Evolutionary conservation across 2,888 invertebrate species (phyloP).

Genomic region (Mythimna lalbum): DNA sequence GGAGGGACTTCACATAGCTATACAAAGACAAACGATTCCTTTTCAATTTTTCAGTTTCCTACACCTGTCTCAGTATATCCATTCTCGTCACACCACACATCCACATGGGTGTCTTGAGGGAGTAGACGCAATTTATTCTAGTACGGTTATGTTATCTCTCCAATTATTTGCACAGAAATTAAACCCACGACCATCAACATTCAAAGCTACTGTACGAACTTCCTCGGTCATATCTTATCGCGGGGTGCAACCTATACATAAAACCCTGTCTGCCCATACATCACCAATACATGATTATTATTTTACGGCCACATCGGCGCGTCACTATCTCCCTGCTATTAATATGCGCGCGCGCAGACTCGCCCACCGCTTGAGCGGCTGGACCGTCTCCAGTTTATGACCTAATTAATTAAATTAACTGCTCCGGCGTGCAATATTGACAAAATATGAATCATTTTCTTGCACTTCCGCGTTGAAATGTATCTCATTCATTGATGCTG

Average conservation of each 20-base stretch:
- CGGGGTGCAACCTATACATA: conserved; percentile 18
- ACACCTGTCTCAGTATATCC: too few relatives aligned
- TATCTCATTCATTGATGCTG: conserved; percentile 5
- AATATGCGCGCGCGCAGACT: conserved; percentile 61
- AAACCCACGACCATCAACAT: neutral
- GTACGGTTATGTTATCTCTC: neutral
- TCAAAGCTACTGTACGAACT: neutral
- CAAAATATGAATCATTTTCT: conserved; percentile 40
- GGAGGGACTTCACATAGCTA: too few relatives aligned
- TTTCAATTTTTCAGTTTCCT: too few relatives aligned
- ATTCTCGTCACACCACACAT: too few relatives aligned
- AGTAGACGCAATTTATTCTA: neutral
- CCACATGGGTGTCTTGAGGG: too few relatives aligned
- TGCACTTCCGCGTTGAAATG: conserved; percentile 16
- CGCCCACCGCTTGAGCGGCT: conserved; percentile 53
- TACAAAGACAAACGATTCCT: too few relatives aligned
- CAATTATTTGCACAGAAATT: neutral
- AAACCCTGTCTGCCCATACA: conserved; percentile 21
- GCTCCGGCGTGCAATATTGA: conserved; percentile 34
- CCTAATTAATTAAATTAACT: conserved; percentile 55
- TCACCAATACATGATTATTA: conserved; percentile 35
- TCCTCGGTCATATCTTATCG: conserved; percentile 26
- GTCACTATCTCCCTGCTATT: conserved; percentile 59
- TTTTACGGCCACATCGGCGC: conserved; percentile 48
- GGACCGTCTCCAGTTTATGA: conserved; percentile 54